Conservation (phyloP, 2,888 invertebrate genomes). For the Thereva nobilitata region DNA sequence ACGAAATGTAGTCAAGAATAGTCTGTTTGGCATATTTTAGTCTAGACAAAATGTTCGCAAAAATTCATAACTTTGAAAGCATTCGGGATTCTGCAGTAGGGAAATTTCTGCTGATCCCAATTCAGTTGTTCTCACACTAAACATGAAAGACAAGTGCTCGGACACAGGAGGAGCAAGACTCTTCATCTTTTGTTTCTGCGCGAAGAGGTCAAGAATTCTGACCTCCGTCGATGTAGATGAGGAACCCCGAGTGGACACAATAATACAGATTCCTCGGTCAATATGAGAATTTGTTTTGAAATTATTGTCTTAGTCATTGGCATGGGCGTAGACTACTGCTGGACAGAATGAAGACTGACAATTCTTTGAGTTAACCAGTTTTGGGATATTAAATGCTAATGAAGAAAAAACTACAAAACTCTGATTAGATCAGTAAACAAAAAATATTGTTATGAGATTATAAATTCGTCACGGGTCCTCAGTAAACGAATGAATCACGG, state of each 20-base stretch:
- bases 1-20: constrained; percentile 5
- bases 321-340: no score
- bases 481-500: no score
- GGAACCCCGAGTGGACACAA: neutral
- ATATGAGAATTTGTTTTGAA: constrained; percentile 19
- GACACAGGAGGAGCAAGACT: neutral
- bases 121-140: no score
- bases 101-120: no score
- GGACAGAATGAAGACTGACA: no score
- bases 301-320: no score
- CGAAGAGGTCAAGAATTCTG: constrained; percentile 27
- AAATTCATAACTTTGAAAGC: constrained; percentile 18
- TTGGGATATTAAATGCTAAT: no score
- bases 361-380: no score
- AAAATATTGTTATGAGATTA: no score
- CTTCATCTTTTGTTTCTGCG: constrained; percentile 1
- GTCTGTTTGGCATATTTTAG: neutral
- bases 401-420: no score
- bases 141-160: neutral
- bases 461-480: no score
- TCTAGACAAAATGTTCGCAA: constrained; percentile 22
- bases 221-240: constrained; percentile 1
- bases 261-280: constrained; percentile 16
- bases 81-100: neutral
- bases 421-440: no score